Base-by-base conservation (phyloP, 2,113 vertebrate genomes). In the Fregetta grallaria region DNA sequence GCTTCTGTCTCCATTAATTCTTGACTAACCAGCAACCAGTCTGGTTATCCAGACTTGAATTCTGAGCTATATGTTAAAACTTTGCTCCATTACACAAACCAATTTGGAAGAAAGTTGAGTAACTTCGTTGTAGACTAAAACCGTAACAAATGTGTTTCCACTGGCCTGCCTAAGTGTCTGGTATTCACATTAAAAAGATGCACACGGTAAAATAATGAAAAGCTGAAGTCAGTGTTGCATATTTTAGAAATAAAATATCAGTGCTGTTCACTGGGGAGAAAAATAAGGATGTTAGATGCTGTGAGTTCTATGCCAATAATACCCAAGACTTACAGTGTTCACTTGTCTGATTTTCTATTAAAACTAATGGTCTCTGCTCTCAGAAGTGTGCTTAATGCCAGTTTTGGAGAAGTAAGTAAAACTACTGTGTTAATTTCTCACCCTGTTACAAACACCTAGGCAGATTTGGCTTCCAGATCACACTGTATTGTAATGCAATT, bases 91-190 rank as follows among this genome's bases (percentile, higher is more conserved):
- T 40, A 63, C 17, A 47, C 38, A 80, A 90, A 86, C 7, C 18
- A 45, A 18, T 58, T 8, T 62, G 26, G 63, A 77, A 67, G 36
- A 55, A 80, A 62, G 7, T 19, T 44, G 20, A 36, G 18, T 74
- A 70, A 59, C 29, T 83, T 58, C 0, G 0, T 1, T 63, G 13
- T 36, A 78, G 10, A 63, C 21, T 38, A 44, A 67, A 74, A 40
- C 21, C 1, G 0, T 36, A 78, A 36, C 8, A 7, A 36, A 4
- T 1, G 1, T 27, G 5, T 63, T 86, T 86, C 40, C 11, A 17
- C 8, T 45, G 32, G 12, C 4, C 27, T 42, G 67, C 42, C 27
- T 63, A 38, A 71, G 14, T 21, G 16, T n/a, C 22, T 68, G 26
- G 3, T 26, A n/a, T 29, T 30, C 21, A 58, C 25, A 27, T 32